Percentiles rank a stretch among this genome's conserved stretches.
Evolutionary conservation across 2,888 invertebrate genomes (phyloP).

Genomic region (Melanostoma mellinum): DNA sequence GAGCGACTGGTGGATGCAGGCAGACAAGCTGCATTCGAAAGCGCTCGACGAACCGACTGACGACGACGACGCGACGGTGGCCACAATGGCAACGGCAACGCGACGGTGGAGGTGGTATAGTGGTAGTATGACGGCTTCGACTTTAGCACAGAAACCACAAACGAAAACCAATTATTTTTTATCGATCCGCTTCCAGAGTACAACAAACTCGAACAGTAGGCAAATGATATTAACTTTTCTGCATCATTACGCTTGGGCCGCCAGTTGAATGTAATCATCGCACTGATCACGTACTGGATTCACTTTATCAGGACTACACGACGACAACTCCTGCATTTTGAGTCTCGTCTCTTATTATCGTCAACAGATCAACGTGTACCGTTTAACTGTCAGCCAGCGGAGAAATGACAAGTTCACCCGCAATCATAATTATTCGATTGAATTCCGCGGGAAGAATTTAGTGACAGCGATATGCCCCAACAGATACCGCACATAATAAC

Average conservation of each 20-base stretch:
- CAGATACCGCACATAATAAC: conserved; percentile 42
- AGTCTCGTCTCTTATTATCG: conserved; percentile 35
- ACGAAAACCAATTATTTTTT: conserved; percentile 72
- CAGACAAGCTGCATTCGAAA: conserved; percentile 34
- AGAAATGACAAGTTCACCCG: conserved; percentile 70
- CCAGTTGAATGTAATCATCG: conserved; percentile 69
- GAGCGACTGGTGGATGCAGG: conserved; percentile 30
- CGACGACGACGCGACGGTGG: not conserved
- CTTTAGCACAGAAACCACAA: conserved; percentile 39
- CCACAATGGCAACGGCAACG: not conserved
- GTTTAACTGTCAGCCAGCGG: conserved; percentile 34
- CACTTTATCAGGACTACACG: conserved; percentile 66
- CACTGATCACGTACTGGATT: conserved; percentile 69
- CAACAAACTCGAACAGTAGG: conserved; percentile 53
- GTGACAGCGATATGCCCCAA: conserved; percentile 58
- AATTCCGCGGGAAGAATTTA: conserved; percentile 51
- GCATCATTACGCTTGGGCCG: conserved; percentile 70
- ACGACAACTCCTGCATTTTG: conserved; percentile 2
- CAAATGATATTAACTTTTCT: conserved; percentile 72
- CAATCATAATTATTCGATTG: conserved; percentile 70
- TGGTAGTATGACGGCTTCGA: conserved; percentile 22
- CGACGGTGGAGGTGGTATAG: conserved; percentile 1
- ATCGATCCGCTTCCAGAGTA: conserved; percentile 69
- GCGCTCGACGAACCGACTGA: not conserved
- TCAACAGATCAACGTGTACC: conserved; percentile 46